Conservation (phyloP, 2,888 invertebrate species). For the Eulithis testata region DNA sequence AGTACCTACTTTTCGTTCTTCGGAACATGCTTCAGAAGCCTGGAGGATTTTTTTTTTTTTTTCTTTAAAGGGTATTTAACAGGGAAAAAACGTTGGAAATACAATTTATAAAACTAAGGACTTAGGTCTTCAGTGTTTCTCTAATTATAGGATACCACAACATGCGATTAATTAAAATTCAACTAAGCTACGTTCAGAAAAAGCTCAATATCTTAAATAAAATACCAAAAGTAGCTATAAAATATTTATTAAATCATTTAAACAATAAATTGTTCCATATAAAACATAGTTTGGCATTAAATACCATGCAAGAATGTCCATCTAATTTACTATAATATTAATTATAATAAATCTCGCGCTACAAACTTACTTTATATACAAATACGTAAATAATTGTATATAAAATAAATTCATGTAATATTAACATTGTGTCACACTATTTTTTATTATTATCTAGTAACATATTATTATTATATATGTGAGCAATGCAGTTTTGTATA, state of each 20-base stretch:
- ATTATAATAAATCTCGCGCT: neutral
- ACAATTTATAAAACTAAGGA: too few species aligned
- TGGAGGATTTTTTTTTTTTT: too few species aligned
- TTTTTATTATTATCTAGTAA: slow-evolving; percentile 1
- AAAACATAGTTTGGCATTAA: slow-evolving; percentile 43
- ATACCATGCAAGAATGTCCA: slow-evolving; percentile 42
- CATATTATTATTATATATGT: neutral
- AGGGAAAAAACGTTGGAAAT: too few species aligned
- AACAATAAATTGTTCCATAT: slow-evolving; percentile 56
- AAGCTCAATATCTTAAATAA: slow-evolving; percentile 39
- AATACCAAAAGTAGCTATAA: slow-evolving; percentile 54
- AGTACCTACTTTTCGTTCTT: too few species aligned
- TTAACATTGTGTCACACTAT: slow-evolving; percentile 8
- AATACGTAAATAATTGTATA: neutral
- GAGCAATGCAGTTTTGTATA: slow-evolving; percentile 1
- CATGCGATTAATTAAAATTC: too few species aligned
- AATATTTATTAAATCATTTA: slow-evolving; percentile 65
- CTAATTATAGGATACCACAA: too few species aligned
- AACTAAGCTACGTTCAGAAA: too few species aligned
- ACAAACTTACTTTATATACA: neutral
- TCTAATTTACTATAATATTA: slow-evolving; percentile 4
- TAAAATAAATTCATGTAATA: neutral
- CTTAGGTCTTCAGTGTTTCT: too few species aligned
- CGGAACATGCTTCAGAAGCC: too few species aligned
- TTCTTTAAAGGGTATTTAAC: too few species aligned